phyloP scores from a whole-genome alignment of 2,797 vertebrate genomes.

The Peromyscus attwateri region DNA sequence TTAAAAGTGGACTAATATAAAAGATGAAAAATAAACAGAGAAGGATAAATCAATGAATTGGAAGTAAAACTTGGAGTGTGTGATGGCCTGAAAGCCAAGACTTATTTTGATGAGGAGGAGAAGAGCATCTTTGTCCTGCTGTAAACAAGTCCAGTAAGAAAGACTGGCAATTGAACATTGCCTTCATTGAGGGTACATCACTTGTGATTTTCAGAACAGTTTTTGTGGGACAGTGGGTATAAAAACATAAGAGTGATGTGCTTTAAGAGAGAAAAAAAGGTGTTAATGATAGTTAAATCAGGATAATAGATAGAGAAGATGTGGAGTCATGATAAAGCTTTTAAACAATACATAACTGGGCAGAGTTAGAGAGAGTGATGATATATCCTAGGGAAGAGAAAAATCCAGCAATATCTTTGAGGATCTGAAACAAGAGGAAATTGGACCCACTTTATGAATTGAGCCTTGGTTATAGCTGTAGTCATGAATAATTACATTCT shows the following conservation, averaged over 20 bases:
- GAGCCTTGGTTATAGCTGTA: neutral
- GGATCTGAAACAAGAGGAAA: neutral
- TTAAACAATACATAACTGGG: neutral
- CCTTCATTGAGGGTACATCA: neutral
- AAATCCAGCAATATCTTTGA: neutral
- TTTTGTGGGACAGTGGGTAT: neutral
- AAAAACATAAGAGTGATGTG: neutral
- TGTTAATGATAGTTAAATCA: neutral
- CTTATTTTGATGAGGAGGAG: neutral
- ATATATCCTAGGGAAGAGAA: neutral
- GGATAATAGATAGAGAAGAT: neutral
- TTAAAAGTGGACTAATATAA: neutral
- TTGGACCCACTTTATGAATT: neutral
- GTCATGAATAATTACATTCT: neutral
- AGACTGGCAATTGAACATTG: neutral
- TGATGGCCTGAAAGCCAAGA: neutral
- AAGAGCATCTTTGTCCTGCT: neutral
- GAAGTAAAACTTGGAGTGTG: neutral
- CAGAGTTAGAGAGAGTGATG: conserved; percentile 8
- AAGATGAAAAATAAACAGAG: neutral
- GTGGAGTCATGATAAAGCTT: neutral
- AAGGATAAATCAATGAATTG: neutral
- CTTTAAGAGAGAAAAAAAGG: neutral
- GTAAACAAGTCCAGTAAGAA: neutral
- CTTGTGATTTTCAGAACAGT: neutral